Evolutionary conservation across 2,888 invertebrate species (phyloP).

Genomic region (Drosophila emarginata): DNA sequence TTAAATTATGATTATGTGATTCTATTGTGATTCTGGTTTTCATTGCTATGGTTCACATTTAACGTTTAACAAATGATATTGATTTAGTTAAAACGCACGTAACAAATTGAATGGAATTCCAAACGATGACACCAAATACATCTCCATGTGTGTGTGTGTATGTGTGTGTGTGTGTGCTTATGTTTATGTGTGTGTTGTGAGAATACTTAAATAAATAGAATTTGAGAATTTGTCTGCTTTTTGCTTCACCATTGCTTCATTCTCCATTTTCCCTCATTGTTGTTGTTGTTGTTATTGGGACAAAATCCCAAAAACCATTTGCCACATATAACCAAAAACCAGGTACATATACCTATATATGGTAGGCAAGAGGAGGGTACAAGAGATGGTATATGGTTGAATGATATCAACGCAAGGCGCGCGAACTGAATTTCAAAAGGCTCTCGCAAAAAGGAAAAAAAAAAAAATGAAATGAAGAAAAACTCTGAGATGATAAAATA

Average conservation of each 20-base stretch:
- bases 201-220: constrained; percentile 58
- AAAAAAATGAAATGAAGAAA: constrained; percentile 8
- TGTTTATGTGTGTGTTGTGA: background rate
- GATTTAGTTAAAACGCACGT: constrained; percentile 36
- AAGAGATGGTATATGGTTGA: background rate
- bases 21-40: constrained; percentile 1
- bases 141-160: background rate
- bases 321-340: constrained; percentile 19
- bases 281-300: background rate
- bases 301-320: constrained; percentile 44
- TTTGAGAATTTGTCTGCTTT: constrained; percentile 23
- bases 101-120: background rate
- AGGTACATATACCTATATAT: background rate
- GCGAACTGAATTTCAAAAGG: constrained; percentile 50
- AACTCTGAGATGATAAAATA: constrained; percentile 51
- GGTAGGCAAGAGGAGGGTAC: background rate
- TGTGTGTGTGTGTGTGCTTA: background rate
- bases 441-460: background rate
- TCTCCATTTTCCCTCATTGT: background rate
- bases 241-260: background rate
- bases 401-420: constrained; percentile 15
- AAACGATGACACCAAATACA: constrained; percentile 34
- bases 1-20: background rate
- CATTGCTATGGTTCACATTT: constrained; percentile 1
- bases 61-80: constrained; percentile 47